A percentile compares a stretch with the other conserved stretches of the same genome.
Evolutionary conservation across 2,888 invertebrate genomes (phyloP).

Genomic region (Nymphalis c-album): DNA sequence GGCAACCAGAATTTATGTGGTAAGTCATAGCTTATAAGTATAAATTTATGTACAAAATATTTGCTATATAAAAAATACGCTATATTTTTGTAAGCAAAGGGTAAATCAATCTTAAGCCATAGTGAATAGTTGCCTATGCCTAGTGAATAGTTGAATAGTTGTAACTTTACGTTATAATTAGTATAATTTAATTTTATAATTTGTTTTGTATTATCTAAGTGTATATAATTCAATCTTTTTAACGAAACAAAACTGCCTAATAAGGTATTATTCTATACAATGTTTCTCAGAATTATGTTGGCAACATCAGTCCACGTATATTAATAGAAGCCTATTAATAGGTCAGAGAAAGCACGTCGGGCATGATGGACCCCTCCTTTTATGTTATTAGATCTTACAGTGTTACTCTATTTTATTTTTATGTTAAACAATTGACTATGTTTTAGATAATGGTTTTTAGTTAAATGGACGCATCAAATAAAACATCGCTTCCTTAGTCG

Average conservation of each 20-base stretch:
- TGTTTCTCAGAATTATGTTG: constrained; percentile 12
- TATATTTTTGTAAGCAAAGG: too few species aligned
- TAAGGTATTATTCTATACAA: background rate
- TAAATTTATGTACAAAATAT: too few species aligned
- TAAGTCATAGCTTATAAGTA: too few species aligned
- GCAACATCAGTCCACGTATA: constrained; percentile 43
- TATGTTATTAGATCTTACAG: constrained; percentile 30
- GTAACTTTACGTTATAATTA: too few species aligned
- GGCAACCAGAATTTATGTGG: background rate
- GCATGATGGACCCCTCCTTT: constrained; percentile 29
- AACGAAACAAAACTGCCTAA: too few species aligned
- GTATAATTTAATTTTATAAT: too few species aligned
- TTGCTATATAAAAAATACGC: too few species aligned
- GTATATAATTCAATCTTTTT: too few species aligned
- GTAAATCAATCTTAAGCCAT: too few species aligned
- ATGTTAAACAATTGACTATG: constrained; percentile 17
- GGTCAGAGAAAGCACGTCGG: constrained; percentile 56
- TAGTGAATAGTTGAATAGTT: too few species aligned
- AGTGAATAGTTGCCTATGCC: too few species aligned
- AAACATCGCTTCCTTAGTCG: constrained; percentile 4
- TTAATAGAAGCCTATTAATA: constrained; percentile 64
- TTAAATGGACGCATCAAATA: constrained; percentile 12
- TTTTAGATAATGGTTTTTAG: constrained; percentile 4
- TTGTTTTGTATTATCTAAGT: too few species aligned
- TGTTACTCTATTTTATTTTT: constrained; percentile 14